Conservation (phyloP, 1,140 invertebrate species). For the Ridgeia piscesae region DNA sequence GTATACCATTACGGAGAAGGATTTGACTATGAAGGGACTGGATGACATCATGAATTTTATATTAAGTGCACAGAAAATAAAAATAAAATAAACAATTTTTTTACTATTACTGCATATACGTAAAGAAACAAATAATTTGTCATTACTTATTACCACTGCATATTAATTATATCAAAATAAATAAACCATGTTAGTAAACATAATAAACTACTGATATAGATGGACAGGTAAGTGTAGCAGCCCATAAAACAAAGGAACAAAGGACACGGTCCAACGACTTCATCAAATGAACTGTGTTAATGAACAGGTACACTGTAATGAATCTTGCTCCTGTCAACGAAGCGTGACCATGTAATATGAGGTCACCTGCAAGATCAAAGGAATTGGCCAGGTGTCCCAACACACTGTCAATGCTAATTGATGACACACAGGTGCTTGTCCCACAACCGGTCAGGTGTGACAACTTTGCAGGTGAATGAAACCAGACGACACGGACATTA, state of each 20-base stretch:
- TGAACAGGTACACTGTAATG: background rate
- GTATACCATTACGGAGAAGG: background rate
- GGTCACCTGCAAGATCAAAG: background rate
- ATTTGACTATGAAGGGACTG: too few relatives aligned
- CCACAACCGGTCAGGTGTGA: background rate
- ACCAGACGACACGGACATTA: background rate
- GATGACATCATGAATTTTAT: too few relatives aligned
- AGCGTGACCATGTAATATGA: background rate
- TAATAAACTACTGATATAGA: background rate
- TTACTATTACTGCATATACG: too few relatives aligned
- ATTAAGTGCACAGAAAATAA: too few relatives aligned
- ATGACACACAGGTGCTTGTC: background rate
- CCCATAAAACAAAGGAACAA: background rate
- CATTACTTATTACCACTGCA: too few relatives aligned
- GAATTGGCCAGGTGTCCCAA: background rate
- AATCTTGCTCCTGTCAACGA: background rate
- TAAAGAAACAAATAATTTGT: too few relatives aligned
- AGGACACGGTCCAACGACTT: background rate
- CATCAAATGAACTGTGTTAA: background rate
- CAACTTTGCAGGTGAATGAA: background rate
- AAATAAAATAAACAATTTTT: too few relatives aligned
- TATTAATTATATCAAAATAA: background rate
- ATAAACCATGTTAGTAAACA: background rate
- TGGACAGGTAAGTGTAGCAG: background rate
- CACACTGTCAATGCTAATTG: background rate